Percentiles rank a stretch among this genome's conserved stretches.
Conservation (phyloP, 2,888 invertebrate genomes). For the Muschampia plurimacula region DNA sequence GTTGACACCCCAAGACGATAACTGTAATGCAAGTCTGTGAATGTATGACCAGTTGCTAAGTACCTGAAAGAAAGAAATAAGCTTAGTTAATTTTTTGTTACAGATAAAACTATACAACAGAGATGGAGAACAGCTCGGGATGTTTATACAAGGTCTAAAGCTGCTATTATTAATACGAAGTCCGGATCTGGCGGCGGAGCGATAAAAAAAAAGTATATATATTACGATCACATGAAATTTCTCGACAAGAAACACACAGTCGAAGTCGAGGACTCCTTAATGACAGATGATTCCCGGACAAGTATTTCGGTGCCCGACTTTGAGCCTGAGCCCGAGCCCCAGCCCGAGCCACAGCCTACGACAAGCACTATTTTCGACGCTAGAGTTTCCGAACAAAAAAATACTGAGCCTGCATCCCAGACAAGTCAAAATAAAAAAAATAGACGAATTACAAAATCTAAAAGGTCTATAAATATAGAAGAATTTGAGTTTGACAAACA, state of each 20-base stretch:
- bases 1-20: slow-evolving; percentile 42
- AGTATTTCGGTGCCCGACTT: background rate
- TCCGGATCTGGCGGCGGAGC: background rate
- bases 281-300: background rate
- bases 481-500: slow-evolving; percentile 36
- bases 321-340: slow-evolving; percentile 1
- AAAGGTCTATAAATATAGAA: slow-evolving; percentile 38
- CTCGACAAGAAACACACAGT: slow-evolving; percentile 1
- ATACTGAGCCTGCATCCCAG: slow-evolving; percentile 1
- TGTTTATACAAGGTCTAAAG: background rate
- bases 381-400: background rate
- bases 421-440: slow-evolving; percentile 11
- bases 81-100: slow-evolving; percentile 19
- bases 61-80: slow-evolving; percentile 39
- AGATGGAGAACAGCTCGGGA: slow-evolving; percentile 1
- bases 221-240: slow-evolving; percentile 1
- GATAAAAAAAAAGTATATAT: slow-evolving; percentile 1
- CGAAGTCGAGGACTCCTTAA: background rate
- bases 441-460: slow-evolving; percentile 37
- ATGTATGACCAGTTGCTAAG: slow-evolving; percentile 41
- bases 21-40: slow-evolving; percentile 41
- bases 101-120: slow-evolving; percentile 1
- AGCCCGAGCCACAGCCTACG: slow-evolving; percentile 1
- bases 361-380: slow-evolving; percentile 1
- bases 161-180: slow-evolving; percentile 1